Conservation (phyloP, 2,888 invertebrate species). For the Gymnosoma rotundatum region DNA sequence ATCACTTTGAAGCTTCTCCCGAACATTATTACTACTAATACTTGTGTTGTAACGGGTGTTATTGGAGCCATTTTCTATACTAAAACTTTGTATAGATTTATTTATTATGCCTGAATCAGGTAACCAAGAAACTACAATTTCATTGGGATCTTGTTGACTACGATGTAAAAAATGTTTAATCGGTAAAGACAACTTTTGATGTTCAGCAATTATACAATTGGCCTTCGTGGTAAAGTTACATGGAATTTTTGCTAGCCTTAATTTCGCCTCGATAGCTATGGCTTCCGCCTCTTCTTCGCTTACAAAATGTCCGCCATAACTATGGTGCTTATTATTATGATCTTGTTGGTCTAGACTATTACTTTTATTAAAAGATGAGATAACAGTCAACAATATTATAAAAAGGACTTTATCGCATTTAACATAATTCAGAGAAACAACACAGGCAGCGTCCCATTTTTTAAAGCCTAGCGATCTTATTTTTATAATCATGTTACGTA, state of each 20-base stretch:
- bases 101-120: neutral
- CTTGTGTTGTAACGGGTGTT: neutral
- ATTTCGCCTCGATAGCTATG: conserved; percentile 17
- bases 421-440: conserved; percentile 1
- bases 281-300: conserved; percentile 32
- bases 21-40: neutral
- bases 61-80: neutral
- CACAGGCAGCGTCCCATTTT: neutral
- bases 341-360: conserved; percentile 4
- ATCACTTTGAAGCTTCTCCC: conserved; percentile 8
- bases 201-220: conserved; percentile 44
- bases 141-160: neutral
- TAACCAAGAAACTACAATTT: conserved; percentile 51
- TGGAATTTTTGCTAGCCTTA: conserved; percentile 47
- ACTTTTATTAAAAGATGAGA: conserved; percentile 1
- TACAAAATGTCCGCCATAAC: conserved; percentile 38
- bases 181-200: neutral
- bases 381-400: conserved; percentile 5
- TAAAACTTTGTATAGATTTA: conserved; percentile 4
- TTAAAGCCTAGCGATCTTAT: conserved; percentile 14
- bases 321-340: conserved; percentile 1
- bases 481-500: conserved; percentile 38
- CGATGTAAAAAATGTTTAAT: neutral
- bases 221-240: conserved; percentile 50
- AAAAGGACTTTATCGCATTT: conserved; percentile 19